Conservation (phyloP, 2,888 invertebrate species). For the Rhyacophila evoluta region DNA sequence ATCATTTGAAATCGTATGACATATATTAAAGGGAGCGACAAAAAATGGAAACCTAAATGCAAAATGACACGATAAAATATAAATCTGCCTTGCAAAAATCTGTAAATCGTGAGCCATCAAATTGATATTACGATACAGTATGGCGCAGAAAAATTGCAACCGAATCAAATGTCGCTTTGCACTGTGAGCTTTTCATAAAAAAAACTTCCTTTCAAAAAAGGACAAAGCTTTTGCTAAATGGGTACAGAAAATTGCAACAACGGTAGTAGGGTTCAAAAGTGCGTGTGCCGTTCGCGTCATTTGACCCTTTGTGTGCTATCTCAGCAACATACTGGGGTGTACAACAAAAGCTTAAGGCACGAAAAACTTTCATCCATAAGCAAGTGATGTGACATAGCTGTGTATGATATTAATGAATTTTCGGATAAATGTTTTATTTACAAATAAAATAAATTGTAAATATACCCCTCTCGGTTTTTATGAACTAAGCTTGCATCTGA, state of each 20-base stretch:
- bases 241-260: slow-evolving; percentile 23
- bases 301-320: slow-evolving; percentile 32
- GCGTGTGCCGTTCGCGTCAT: slow-evolving; percentile 12
- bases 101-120: not conserved
- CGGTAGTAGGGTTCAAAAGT: not conserved
- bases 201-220: not conserved
- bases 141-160: not conserved
- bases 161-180: not conserved
- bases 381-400: no score
- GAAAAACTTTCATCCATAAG: no score
- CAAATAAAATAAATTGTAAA: no score
- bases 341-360: not conserved
- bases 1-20: no score
- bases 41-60: no score
- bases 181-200: not conserved
- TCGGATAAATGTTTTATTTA: no score
- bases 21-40: no score
- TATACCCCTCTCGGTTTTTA: no score
- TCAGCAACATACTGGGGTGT: not conserved
- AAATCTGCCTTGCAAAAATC: no score
- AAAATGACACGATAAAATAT: not conserved
- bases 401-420: no score
- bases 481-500: no score
- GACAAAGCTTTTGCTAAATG: slow-evolving; percentile 27
- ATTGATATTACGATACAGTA: not conserved